Conservation (phyloP, 2,888 invertebrate species). For the Apodemia zela region DNA sequence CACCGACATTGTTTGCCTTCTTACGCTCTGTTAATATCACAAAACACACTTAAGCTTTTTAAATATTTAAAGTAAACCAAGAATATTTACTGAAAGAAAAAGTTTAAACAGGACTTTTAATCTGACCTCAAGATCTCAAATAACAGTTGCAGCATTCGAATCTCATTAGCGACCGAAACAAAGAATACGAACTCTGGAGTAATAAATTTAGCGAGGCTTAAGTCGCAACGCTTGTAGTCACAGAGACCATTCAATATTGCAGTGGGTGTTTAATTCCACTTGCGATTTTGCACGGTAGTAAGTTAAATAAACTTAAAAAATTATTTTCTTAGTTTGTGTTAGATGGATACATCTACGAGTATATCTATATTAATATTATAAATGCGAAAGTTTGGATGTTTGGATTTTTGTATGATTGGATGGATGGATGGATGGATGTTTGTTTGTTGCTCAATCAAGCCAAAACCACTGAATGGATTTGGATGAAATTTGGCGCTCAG, state of each 20-base stretch:
- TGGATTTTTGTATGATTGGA: too few relatives aligned
- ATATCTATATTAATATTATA: too few relatives aligned
- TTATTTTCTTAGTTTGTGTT: neutral
- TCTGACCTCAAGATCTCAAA: slow-evolving; percentile 54
- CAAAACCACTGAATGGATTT: too few relatives aligned
- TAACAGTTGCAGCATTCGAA: slow-evolving; percentile 74
- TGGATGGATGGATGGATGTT: too few relatives aligned
- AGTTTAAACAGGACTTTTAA: slow-evolving; percentile 43
- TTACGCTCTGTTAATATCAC: neutral
- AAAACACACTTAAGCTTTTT: slow-evolving; percentile 1
- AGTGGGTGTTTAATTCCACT: slow-evolving; percentile 2
- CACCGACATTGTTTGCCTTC: too few relatives aligned
- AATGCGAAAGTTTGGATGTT: too few relatives aligned
- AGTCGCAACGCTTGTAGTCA: slow-evolving; percentile 61
- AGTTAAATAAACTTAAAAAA: too few relatives aligned
- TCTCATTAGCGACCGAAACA: slow-evolving; percentile 76
- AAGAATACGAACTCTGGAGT: slow-evolving; percentile 66
- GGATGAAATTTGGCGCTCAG: too few relatives aligned
- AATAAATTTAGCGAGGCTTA: slow-evolving; percentile 78
- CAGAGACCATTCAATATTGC: neutral
- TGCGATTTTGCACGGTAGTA: neutral
- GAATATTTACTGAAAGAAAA: slow-evolving; percentile 10
- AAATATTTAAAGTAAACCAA: neutral
- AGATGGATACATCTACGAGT: neutral
- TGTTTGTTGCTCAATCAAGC: too few relatives aligned